phyloP scores from a whole-genome alignment of 2,888 invertebrate genomes.

The Coelinius sp. region DNA sequence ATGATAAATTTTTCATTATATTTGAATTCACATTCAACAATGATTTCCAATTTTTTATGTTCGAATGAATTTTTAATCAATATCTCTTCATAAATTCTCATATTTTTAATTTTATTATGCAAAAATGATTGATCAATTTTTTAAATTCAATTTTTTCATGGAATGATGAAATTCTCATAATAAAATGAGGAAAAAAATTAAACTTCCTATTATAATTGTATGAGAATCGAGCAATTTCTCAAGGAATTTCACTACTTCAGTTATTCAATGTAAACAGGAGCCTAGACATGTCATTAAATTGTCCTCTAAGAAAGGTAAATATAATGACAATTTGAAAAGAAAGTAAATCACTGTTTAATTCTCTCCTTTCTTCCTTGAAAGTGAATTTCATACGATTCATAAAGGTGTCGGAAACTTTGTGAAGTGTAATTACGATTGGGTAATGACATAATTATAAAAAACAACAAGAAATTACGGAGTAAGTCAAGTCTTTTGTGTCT shows the following conservation, averaged over 20 bases:
- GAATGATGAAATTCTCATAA: slow-evolving; percentile 5
- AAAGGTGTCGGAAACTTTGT: neutral
- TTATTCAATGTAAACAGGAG: neutral
- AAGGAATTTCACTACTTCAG: neutral
- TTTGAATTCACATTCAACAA: no score
- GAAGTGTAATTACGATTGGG: neutral
- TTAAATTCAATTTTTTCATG: neutral
- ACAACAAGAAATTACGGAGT: neutral
- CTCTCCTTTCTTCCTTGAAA: neutral
- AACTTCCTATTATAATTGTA: neutral
- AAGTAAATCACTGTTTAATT: neutral
- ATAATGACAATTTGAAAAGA: neutral
- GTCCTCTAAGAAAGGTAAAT: neutral
- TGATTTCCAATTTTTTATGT: no score
- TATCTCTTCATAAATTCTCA: no score
- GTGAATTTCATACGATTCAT: neutral
- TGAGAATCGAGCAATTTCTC: neutral
- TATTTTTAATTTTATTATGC: neutral
- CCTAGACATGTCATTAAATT: neutral
- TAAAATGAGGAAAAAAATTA: neutral
- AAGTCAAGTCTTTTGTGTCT: neutral
- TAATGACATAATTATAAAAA: neutral
- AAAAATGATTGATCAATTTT: neutral
- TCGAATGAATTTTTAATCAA: no score
- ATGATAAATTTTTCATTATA: no score